Percentiles rank a stretch among this genome's conserved stretches.
These are phyloP conservation scores for Carettochelys insculpta DNA, from an alignment of 2,113 vertebrate genomes.

Conservation along the genomic window DNA sequence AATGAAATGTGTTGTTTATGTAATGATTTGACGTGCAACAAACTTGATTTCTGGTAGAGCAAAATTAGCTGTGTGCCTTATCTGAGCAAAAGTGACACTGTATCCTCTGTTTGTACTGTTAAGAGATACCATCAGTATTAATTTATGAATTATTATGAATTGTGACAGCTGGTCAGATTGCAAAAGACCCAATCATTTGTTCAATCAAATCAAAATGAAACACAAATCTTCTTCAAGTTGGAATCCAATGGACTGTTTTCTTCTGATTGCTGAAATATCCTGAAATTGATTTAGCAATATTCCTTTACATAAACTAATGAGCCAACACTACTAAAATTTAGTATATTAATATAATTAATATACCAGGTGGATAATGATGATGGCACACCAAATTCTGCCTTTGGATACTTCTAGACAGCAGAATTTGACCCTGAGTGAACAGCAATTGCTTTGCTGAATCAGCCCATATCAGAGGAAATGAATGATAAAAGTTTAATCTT, in stretches of 20 bases:
- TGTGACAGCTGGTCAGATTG: neutral
- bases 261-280: conserved; percentile 35
- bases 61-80: conserved; percentile 26
- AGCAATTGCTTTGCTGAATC: conserved; percentile 7
- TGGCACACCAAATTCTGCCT: neutral
- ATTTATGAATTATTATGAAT: conserved; percentile 1
- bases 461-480: neutral
- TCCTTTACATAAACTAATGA: conserved; percentile 56
- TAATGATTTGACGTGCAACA: neutral
- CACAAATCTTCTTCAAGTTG: conserved; percentile 16
- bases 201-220: conserved; percentile 7
- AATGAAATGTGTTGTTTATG: neutral
- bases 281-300: conserved; percentile 17
- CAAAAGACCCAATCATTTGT: neutral
- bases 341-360: conserved; percentile 31
- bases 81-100: neutral
- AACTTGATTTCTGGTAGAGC: neutral
- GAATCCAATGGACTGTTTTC: neutral
- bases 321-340: conserved; percentile 54
- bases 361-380: conserved; percentile 47
- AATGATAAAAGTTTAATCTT: conserved; percentile 25
- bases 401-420: conserved; percentile 4
- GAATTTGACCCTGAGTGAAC: neutral
- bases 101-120: neutral
- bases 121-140: conserved; percentile 14